These are phyloP conservation scores for Cyprinodon diabolis DNA, from an alignment of 2,797 vertebrate species.

Conservation along the genomic window DNA sequence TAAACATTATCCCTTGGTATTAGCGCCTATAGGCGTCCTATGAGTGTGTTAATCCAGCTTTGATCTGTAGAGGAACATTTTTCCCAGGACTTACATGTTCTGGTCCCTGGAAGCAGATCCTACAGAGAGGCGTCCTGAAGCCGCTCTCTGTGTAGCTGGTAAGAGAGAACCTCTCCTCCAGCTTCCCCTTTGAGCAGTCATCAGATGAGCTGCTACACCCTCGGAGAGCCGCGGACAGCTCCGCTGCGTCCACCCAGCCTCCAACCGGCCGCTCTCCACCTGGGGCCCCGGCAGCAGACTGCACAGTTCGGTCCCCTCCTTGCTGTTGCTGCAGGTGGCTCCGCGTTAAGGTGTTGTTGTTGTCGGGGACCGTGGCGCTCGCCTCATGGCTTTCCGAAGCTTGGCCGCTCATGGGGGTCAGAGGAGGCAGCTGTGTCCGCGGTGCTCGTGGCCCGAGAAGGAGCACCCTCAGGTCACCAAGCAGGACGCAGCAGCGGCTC, in stretches of 20 bases:
- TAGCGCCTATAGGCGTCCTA: not conserved
- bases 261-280: constrained; percentile 71
- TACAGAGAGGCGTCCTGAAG: constrained; percentile 94
- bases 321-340: constrained; percentile 67
- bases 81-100: constrained; percentile 88
- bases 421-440: constrained; percentile 78
- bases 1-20: not conserved
- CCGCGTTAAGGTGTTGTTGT: constrained; percentile 84
- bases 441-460: constrained; percentile 87
- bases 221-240: constrained; percentile 84
- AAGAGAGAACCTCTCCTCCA: constrained; percentile 93
- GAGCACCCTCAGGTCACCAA: constrained; percentile 97
- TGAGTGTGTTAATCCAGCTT: not conserved
- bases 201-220: constrained; percentile 90
- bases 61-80: constrained; percentile 1
- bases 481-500: constrained; percentile 96
- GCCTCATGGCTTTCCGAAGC: constrained; percentile 68
- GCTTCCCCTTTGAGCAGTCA: constrained; percentile 91
- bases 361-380: constrained; percentile 78
- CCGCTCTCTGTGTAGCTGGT: constrained; percentile 96
- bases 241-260: constrained; percentile 84
- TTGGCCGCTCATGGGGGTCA: constrained; percentile 88
- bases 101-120: constrained; percentile 99
- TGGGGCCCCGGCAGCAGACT: constrained; percentile 69
- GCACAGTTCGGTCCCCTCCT: constrained; percentile 77